Conservation (phyloP, 2,113 vertebrate species). For the Macaca mulatta region DNA sequence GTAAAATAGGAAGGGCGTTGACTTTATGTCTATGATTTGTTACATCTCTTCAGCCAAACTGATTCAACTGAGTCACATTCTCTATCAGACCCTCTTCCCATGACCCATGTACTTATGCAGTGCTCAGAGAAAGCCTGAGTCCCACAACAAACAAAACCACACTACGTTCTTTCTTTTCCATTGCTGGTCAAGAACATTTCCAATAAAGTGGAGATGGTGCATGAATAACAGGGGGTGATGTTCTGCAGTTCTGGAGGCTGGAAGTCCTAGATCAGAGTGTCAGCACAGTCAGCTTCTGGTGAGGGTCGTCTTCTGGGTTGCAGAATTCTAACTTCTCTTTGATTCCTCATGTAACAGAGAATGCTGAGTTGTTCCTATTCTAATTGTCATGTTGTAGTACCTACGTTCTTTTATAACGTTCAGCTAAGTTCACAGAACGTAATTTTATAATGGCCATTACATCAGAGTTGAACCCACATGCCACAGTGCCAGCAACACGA, state of each 20-base stretch:
- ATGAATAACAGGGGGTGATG: not conserved
- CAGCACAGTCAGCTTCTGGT: not conserved
- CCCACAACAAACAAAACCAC: slow-evolving; percentile 90
- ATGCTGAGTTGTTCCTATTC: not conserved
- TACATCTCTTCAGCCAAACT: slow-evolving; percentile 78
- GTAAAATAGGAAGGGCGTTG: not conserved
- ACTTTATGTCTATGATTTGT: not conserved
- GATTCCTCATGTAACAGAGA: not conserved
- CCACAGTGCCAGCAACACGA: not conserved
- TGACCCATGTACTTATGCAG: slow-evolving; percentile 95
- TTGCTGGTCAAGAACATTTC: not conserved
- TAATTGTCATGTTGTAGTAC: not conserved
- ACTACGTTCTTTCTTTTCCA: slow-evolving; percentile 81
- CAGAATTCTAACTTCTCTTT: not conserved
- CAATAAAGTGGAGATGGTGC: not conserved
- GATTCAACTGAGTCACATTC: slow-evolving; percentile 85
- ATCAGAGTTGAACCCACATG: not conserved
- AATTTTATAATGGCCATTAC: not conserved
- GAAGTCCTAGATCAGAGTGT: not conserved
- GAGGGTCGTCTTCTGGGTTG: not conserved
- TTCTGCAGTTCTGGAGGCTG: not conserved
- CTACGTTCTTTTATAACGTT: not conserved
- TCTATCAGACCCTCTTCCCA: slow-evolving; percentile 93
- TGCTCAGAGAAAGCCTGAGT: slow-evolving; percentile 92
- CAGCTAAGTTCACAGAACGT: not conserved